These are phyloP conservation scores for Xenus cinereus DNA, from an alignment of 2,113 vertebrate genomes.

Conservation along the genomic window DNA sequence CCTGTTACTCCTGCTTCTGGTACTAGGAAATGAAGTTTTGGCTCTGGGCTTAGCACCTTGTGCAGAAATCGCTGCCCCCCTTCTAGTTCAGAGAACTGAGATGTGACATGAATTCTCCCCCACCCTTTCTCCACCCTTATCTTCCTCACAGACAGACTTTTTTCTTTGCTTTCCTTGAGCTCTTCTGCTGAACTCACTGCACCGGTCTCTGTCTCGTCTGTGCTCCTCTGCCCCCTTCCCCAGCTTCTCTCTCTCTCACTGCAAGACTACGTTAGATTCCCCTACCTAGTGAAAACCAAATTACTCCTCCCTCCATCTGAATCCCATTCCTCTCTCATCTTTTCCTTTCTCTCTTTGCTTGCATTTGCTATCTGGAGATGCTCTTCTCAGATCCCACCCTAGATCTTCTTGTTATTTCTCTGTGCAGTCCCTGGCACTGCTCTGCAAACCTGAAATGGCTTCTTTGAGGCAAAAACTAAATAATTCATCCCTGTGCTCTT, in stretches of 20 bases:
- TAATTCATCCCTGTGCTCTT: not conserved
- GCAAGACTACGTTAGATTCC: not conserved
- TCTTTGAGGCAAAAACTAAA: not conserved
- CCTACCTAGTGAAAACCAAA: not conserved
- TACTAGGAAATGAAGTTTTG: not conserved
- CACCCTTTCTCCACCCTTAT: constrained; percentile 28
- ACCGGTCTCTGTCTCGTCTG: rapidly evolving
- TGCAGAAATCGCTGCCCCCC: rapidly evolving
- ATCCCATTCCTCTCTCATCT: not conserved
- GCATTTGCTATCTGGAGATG: not conserved
- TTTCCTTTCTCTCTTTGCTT: not conserved
- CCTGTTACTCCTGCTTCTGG: not conserved
- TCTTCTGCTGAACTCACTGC: not conserved
- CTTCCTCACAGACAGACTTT: not conserved
- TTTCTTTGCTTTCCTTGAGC: constrained; percentile 1
- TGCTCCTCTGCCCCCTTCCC: not conserved
- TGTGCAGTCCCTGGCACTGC: not conserved
- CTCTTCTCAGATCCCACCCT: not conserved
- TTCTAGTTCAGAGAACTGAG: not conserved
- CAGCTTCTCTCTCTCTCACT: not conserved
- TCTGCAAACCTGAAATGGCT: not conserved
- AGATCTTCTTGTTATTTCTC: not conserved
- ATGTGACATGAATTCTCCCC: not conserved
- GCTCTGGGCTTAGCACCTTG: rapidly evolving
- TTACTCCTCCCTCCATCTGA: not conserved